These are phyloP conservation scores for Drosophila emarginata DNA, from an alignment of 2,888 invertebrate genomes.

Conservation along the genomic window DNA sequence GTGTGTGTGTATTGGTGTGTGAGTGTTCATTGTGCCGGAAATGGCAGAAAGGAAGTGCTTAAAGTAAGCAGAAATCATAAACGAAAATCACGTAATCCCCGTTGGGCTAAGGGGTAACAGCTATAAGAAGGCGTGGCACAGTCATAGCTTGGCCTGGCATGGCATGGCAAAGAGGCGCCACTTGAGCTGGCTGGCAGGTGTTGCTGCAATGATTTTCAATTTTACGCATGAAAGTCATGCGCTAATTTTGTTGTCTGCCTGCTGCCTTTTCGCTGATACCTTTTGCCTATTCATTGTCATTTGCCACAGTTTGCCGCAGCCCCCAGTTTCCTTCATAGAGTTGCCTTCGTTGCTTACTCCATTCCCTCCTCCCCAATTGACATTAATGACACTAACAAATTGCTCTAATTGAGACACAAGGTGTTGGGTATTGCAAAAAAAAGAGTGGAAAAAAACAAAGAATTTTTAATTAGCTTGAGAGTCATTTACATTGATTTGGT, in stretches of 20 bases:
- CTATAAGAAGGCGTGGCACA: constrained; percentile 1
- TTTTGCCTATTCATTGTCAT: constrained; percentile 71
- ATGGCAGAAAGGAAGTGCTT: constrained; percentile 68
- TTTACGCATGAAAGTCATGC: constrained; percentile 74
- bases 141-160: neutral
- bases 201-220: constrained; percentile 79
- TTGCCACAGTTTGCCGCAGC: constrained; percentile 51
- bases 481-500: neutral
- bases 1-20: neutral
- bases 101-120: constrained; percentile 22
- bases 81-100: constrained; percentile 77
- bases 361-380: constrained; percentile 52
- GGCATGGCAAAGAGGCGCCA: constrained; percentile 6
- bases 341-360: neutral
- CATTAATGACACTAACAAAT: constrained; percentile 73
- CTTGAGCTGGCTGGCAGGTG: constrained; percentile 59
- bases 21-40: constrained; percentile 61
- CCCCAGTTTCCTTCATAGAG: neutral
- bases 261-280: constrained; percentile 28
- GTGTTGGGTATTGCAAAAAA: constrained; percentile 25
- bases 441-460: neutral
- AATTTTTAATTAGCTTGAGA: constrained; percentile 58
- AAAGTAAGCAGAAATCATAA: constrained; percentile 76
- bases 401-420: constrained; percentile 68
- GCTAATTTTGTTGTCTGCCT: constrained; percentile 66